Conservation (phyloP, 2,797 vertebrate genomes). For the Falco novaeseelandiae region DNA sequence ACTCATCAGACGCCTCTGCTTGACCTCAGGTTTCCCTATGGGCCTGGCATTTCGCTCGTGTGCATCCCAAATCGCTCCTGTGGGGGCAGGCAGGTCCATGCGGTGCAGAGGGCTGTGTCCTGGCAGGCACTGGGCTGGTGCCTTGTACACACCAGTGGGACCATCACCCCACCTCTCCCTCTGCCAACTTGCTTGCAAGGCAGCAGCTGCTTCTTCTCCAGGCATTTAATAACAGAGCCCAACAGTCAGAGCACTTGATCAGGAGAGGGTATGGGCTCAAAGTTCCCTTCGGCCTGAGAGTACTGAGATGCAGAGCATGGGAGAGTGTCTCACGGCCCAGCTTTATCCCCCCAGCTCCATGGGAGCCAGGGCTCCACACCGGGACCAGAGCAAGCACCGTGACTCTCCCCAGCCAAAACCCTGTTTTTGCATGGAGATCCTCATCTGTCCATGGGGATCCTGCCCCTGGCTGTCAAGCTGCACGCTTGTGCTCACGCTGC, state of each 20-base stretch:
- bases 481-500: neutral
- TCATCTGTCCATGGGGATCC: neutral
- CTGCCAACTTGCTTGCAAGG: neutral
- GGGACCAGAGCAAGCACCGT: neutral
- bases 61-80: neutral
- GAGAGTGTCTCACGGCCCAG: neutral
- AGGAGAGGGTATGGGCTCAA: neutral
- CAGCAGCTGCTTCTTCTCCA: neutral
- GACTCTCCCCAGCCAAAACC: neutral
- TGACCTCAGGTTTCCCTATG: neutral
- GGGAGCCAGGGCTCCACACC: neutral
- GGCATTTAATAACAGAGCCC: neutral
- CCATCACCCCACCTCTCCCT: neutral
- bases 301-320: rapidly evolving
- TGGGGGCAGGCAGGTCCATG: rapidly evolving
- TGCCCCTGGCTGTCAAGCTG: neutral
- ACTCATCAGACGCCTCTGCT: neutral
- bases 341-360: rapidly evolving
- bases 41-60: neutral
- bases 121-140: rapidly evolving
- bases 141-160: neutral
- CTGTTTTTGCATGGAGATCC: neutral
- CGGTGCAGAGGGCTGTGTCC: rapidly evolving
- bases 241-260: neutral
- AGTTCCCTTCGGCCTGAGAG: neutral